Base-by-base conservation (phyloP, 2,113 vertebrate genomes). In the Limnothrissa miodon region DNA sequence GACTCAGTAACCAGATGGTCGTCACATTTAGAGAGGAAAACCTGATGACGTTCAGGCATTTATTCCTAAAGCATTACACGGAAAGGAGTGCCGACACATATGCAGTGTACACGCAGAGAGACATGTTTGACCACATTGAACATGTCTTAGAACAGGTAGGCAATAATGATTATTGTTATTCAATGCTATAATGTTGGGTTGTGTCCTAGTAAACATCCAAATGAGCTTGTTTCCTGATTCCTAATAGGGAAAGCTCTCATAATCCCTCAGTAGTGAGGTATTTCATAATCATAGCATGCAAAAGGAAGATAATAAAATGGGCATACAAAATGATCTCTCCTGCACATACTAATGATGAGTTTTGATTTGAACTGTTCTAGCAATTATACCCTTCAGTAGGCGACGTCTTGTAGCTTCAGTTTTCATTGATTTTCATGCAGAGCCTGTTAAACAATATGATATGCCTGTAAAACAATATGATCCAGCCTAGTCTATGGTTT, bases 1-100 rank as follows among this genome's bases (percentile, higher is more conserved):
- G 97, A 17, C 87, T 99, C 84, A 98, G 96, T 89, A 99, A 99
- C 91, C 96, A 98, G 89, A 97, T 98, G 97, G 96, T 99, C 29
- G 97, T 98, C 79, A 94, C 94, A 29, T 99, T 99, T 90, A 97
- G 96, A 88, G 96, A 97, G 85, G 97, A 98, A 88, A 98, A 96
- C 87, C 95, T 96, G 4, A 80, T 96, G 85, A 94, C 97, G 2
- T 98, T 99, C 92, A 97, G 95, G 82, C 96, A 98, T 82, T 94
- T 98, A 82, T 98, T 99, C 87, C 87, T 99, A 56, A 98, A 98
- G 91, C 95, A 94, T 21, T 97, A 96, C 36, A 88, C 83, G 23
- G 95, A 97, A 62, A 91, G 89, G 78, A 90, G 90, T 83, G 93
- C 94, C 56, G 93, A 95, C 1, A 95, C 92, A 0, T 96, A 97